These are phyloP conservation scores for Danio tinwini DNA, from an alignment of 2,797 vertebrate species.

Conservation along the genomic window DNA sequence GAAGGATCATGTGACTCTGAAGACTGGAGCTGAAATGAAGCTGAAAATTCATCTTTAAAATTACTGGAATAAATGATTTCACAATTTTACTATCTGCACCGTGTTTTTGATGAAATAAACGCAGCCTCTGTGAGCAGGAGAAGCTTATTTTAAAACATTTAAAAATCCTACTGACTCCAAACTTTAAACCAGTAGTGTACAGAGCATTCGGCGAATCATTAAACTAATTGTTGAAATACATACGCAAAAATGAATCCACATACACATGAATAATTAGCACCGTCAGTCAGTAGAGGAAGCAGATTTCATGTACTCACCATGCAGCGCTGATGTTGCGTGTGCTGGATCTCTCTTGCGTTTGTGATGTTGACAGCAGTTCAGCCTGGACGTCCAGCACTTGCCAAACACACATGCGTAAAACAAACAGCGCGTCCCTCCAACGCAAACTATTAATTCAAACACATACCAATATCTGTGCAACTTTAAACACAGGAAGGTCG, in stretches of 20 bases:
- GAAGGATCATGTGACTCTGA: too few species aligned
- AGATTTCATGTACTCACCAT: conserved; percentile 66
- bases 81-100: too few species aligned
- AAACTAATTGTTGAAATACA: neutral
- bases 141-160: too few species aligned
- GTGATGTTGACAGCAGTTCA: conserved; percentile 67
- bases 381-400: conserved; percentile 65
- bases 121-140: too few species aligned
- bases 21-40: too few species aligned
- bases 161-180: too few species aligned
- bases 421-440: conserved; percentile 57
- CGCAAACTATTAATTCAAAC: conserved; percentile 60
- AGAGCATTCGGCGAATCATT: too few species aligned
- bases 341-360: conserved; percentile 63
- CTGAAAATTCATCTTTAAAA: too few species aligned
- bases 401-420: conserved; percentile 61
- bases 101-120: too few species aligned
- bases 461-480: conserved; percentile 47
- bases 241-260: neutral
- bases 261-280: neutral
- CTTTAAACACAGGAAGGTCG: conserved; percentile 31
- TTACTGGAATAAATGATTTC: too few species aligned
- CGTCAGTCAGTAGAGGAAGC: neutral
- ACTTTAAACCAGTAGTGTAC: too few species aligned
- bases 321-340: conserved; percentile 61